Percentiles rank a stretch among this genome's conserved stretches.
phyloP scores from a whole-genome alignment of 2,797 vertebrate species.

The Percopsis omiscomaycus region DNA sequence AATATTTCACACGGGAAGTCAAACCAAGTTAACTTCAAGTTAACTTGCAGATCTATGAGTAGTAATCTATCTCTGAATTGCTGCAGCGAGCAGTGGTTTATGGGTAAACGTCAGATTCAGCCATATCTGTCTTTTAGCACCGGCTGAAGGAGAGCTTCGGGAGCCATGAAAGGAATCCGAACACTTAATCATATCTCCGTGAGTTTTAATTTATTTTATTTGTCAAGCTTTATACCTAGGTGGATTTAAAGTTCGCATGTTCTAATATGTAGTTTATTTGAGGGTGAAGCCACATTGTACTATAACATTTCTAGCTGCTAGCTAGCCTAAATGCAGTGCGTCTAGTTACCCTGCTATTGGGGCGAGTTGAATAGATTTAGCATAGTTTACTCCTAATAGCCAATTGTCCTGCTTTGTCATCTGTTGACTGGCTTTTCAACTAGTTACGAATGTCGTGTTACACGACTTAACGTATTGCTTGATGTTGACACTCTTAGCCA shows the following conservation, averaged over 20 bases:
- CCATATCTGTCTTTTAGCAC: slow-evolving; percentile 55
- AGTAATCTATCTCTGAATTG: slow-evolving; percentile 6
- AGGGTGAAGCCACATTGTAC: neutral
- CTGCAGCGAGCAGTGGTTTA: slow-evolving; percentile 46
- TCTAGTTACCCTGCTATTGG: slow-evolving; percentile 44
- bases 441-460: neutral
- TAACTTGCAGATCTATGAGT: neutral
- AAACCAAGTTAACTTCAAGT: neutral
- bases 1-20: too few relatives aligned
- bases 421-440: neutral
- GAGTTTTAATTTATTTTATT: slow-evolving; percentile 34
- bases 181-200: slow-evolving; percentile 68
- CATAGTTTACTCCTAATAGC: neutral
- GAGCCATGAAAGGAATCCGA: slow-evolving; percentile 74
- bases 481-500: neutral
- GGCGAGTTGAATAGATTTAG: slow-evolving; percentile 8
- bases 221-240: neutral
- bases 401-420: neutral
- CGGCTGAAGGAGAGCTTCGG: slow-evolving; percentile 57
- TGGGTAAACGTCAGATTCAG: slow-evolving; percentile 59
- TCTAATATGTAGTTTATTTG: too few relatives aligned
- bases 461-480: neutral
- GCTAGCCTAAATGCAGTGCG: neutral
- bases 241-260: rapidly evolving
- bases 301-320: slow-evolving; percentile 24